Evolutionary conservation across 2,113 vertebrate genomes (phyloP).

Genomic region (Rutilus rutilus): DNA sequence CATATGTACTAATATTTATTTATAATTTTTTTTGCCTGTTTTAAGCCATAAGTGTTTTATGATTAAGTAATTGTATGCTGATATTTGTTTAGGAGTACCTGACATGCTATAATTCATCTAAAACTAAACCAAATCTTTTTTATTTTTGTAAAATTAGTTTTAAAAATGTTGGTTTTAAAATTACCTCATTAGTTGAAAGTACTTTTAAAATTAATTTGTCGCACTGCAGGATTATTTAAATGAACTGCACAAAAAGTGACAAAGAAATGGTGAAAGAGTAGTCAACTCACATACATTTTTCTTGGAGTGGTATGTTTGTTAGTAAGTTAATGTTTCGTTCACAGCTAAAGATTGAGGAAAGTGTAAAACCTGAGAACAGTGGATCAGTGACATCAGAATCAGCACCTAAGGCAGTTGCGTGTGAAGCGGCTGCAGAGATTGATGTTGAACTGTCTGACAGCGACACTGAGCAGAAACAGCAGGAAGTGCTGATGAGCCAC

Average conservation of each 20-base stretch:
- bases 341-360: slow-evolving; percentile 22
- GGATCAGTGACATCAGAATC: not conserved
- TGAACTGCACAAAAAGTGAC: too few relatives aligned
- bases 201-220: too few relatives aligned
- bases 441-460: slow-evolving; percentile 63
- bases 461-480: slow-evolving; percentile 45
- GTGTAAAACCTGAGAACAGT: not conserved
- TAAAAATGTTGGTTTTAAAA: too few relatives aligned
- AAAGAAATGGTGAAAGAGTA: not conserved
- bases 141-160: too few relatives aligned
- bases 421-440: slow-evolving; percentile 51
- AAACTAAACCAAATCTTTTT: too few relatives aligned
- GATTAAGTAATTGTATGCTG: not conserved
- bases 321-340: not conserved
- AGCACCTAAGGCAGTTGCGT: not conserved
- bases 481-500: not conserved
- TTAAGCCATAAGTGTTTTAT: not conserved
- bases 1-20: not conserved
- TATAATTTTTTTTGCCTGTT: not conserved
- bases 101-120: not conserved
- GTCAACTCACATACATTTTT: not conserved
- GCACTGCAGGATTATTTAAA: too few relatives aligned
- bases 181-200: too few relatives aligned
- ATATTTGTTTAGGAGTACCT: not conserved
- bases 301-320: not conserved